Base-by-base conservation (phyloP, 1,140 invertebrate species). In the Uloborus diversus region DNA sequence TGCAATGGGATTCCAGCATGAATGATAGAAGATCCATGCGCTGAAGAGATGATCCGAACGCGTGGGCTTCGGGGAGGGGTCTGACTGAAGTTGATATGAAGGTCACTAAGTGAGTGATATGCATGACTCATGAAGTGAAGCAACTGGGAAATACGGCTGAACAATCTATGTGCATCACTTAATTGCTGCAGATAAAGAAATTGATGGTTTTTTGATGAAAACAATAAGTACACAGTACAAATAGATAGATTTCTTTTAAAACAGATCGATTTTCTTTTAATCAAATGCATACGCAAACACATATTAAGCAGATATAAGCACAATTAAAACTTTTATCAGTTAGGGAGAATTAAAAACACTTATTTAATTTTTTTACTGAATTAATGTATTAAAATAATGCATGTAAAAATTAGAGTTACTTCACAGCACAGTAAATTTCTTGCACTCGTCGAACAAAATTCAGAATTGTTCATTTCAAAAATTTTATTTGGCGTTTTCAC, bases 41-140 rank as follows among this genome's bases (percentile, higher is more conserved):
- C 13, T 42, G 70, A 61, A 3, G 73, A 90, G 32, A 92, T 91
- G 13, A 85, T 84, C 42, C 91, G 88, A 83, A 92, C 93, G 59
- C 91, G 88, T 27, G 96, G 87, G 79, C 90, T 88, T 79, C 94
- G 87, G 1, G 93, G 93, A 14, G 92, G 90, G 7, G 90, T 86
- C 80, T 90, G 88, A 28, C 88, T 87, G 33, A 94, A 89, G 81
- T 94, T 90, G 47, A 94, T 89, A 85, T 92, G 92, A 33, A 96
- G 89, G 84, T 98, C 96, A 84, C 94, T 96, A 11, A 96, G 87
- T 3, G 92, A 91, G 85, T 98, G 96, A 85, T 93, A 93, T 27
- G 93, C 92, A 85, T 97, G 96, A 5, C 94, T 91, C 68, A 97
- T 87, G 69, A 91, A 92, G 85, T 98, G 96, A 80, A 96, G 88